A percentile compares a stretch with the other conserved stretches of the same genome.
These are phyloP conservation scores for Aleiodes testaceus DNA, from an alignment of 2,888 invertebrate genomes.

Conservation along the genomic window DNA sequence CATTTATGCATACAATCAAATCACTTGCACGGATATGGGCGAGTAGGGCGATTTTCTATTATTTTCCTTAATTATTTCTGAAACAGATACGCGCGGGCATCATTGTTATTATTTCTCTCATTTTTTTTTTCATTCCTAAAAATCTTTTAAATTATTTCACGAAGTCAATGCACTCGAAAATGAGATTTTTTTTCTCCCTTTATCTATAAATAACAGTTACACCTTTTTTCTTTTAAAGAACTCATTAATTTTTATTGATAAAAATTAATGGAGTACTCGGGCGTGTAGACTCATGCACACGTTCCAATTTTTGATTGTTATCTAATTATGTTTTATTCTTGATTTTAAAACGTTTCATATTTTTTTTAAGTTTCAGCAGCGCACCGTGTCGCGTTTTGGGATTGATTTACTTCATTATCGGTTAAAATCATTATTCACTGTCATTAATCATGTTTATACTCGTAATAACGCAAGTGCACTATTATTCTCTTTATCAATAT, in stretches of 20 bases:
- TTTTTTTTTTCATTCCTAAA: constrained; percentile 35
- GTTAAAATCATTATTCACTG: not conserved
- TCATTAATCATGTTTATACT: not conserved
- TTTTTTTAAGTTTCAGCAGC: constrained; percentile 19
- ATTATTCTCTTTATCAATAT: not conserved
- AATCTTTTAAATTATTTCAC: constrained; percentile 17
- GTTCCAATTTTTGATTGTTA: not conserved
- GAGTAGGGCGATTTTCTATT: constrained; percentile 29
- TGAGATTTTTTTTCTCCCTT: too few species aligned
- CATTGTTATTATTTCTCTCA: constrained; percentile 15
- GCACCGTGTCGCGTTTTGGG: constrained; percentile 26
- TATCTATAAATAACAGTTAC: too few species aligned
- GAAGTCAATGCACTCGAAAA: too few species aligned
- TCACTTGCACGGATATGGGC: constrained; percentile 23
- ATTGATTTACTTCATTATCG: not conserved
- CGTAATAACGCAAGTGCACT: not conserved
- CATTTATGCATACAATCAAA: constrained; percentile 34
- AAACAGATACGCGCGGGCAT: constrained; percentile 49
- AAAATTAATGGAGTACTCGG: constrained; percentile 42
- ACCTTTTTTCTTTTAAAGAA: too few species aligned
- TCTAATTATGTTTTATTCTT: constrained; percentile 3
- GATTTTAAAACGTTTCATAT: constrained; percentile 10
- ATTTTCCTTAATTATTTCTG: constrained; percentile 25
- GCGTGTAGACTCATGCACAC: constrained; percentile 11
- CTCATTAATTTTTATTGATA: constrained; percentile 19